Evolutionary conservation across 2,113 vertebrate genomes (phyloP).

Genomic region (Oryzias celebensis): DNA sequence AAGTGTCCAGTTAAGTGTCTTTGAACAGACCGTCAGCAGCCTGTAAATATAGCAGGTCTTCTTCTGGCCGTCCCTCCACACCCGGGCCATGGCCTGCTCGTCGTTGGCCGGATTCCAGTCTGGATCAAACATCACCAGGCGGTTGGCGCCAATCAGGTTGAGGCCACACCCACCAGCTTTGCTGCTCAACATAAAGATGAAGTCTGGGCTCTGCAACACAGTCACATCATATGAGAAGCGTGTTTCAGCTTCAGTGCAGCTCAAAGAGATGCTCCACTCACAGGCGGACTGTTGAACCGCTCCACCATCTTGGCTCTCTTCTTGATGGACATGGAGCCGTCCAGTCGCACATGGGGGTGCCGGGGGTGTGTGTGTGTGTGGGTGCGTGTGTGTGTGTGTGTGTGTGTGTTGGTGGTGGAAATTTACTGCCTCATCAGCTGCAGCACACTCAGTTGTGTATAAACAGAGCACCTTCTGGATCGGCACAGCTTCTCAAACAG

Average conservation of each 20-base stretch:
- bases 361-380: too few species aligned
- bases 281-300: conserved; percentile 86
- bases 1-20: neutral
- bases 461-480: conserved; percentile 80
- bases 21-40: conserved; percentile 85
- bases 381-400: too few species aligned
- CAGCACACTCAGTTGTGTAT: neutral
- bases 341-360: conserved; percentile 90
- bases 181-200: conserved; percentile 98
- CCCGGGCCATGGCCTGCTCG: conserved; percentile 96
- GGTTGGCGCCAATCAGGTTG: conserved; percentile 94
- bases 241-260: neutral
- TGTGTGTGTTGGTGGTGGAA: too few species aligned
- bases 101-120: conserved; percentile 99
- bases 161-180: conserved; percentile 97
- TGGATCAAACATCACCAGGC: conserved; percentile 96
- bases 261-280: conserved; percentile 69
- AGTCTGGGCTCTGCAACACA: conserved; percentile 86
- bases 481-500: conserved; percentile 96
- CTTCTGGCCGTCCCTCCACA: conserved; percentile 96
- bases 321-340: conserved; percentile 98
- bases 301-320: conserved; percentile 96
- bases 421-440: neutral
- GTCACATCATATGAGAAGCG: neutral
- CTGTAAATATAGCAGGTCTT: conserved; percentile 97